These are phyloP conservation scores for Pinctada fucata DNA, from an alignment of 2,888 invertebrate genomes.

Conservation along the genomic window DNA sequence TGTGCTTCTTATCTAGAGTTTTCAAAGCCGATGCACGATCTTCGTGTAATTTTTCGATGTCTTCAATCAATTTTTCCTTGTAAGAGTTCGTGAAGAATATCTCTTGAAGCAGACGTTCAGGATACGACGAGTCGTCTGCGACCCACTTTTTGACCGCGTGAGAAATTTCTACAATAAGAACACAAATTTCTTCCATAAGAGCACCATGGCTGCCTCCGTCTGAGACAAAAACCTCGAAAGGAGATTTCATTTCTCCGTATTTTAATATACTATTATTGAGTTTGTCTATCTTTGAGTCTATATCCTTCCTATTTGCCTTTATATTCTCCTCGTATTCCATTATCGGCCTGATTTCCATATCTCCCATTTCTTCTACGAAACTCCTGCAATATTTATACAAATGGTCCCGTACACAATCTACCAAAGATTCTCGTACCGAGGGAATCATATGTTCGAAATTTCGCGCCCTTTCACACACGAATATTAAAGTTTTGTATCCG, in stretches of 20 bases:
- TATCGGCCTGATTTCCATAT: conserved; percentile 55
- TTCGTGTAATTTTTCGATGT: conserved; percentile 49
- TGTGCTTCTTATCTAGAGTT: conserved; percentile 54
- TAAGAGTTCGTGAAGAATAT: conserved; percentile 59
- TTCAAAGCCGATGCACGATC: conserved; percentile 41
- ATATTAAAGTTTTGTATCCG: conserved; percentile 50
- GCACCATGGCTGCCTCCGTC: conserved; percentile 53
- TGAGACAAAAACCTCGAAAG: conserved; percentile 55
- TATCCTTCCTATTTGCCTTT: conserved; percentile 49
- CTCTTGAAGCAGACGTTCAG: conserved; percentile 61
- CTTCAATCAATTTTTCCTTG: conserved; percentile 57
- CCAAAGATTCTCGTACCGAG: conserved; percentile 49
- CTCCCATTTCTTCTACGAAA: conserved; percentile 60
- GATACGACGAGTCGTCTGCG: conserved; percentile 59
- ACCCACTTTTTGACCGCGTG: conserved; percentile 62
- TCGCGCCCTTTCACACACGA: conserved; percentile 56
- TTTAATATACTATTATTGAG: conserved; percentile 58
- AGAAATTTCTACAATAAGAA: conserved; percentile 58
- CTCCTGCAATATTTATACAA: conserved; percentile 63
- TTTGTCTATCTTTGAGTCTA: conserved; percentile 54
- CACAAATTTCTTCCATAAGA: conserved; percentile 62
- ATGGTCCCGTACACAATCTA: conserved; percentile 57
- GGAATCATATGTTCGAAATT: conserved; percentile 60
- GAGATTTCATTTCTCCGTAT: conserved; percentile 58
- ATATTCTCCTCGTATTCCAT: conserved; percentile 58